Evolutionary conservation across 1,140 invertebrate genomes (phyloP).

Genomic region (Apis laboriosa): DNA sequence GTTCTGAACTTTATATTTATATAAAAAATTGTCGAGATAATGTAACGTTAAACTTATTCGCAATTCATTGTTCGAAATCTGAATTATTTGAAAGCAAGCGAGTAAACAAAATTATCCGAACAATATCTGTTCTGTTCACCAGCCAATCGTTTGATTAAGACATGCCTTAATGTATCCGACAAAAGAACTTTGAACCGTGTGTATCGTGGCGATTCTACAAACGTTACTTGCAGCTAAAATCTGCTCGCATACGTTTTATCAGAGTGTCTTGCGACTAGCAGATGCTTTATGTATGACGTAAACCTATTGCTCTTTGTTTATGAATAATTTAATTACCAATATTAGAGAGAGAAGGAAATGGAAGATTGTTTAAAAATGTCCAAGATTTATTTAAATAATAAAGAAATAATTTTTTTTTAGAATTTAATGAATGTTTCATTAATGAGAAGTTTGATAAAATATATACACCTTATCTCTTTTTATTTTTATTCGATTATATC

Average conservation of each 20-base stretch:
- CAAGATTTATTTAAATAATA: background rate
- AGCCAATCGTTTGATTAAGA: background rate
- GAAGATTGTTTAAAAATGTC: background rate
- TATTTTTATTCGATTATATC: too few relatives aligned
- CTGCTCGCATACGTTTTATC: background rate
- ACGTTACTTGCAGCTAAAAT: conserved; percentile 20
- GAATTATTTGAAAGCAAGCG: background rate
- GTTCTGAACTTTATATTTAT: background rate
- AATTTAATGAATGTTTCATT: too few relatives aligned
- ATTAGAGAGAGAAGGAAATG: background rate
- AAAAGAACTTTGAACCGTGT: conserved; percentile 38
- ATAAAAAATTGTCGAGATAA: background rate
- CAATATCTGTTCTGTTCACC: background rate
- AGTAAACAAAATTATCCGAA: background rate
- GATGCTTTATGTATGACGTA: conserved; percentile 43
- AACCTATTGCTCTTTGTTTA: background rate
- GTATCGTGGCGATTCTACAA: background rate
- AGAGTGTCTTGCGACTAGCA: background rate
- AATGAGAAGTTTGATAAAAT: too few relatives aligned
- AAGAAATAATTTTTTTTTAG: background rate
- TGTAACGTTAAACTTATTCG: background rate
- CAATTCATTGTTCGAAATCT: background rate
- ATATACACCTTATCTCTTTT: too few relatives aligned
- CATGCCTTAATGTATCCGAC: background rate
- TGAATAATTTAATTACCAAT: conserved; percentile 10